phyloP scores from a whole-genome alignment of 1,140 invertebrate genomes.

The Drosophila malerkotliana region DNA sequence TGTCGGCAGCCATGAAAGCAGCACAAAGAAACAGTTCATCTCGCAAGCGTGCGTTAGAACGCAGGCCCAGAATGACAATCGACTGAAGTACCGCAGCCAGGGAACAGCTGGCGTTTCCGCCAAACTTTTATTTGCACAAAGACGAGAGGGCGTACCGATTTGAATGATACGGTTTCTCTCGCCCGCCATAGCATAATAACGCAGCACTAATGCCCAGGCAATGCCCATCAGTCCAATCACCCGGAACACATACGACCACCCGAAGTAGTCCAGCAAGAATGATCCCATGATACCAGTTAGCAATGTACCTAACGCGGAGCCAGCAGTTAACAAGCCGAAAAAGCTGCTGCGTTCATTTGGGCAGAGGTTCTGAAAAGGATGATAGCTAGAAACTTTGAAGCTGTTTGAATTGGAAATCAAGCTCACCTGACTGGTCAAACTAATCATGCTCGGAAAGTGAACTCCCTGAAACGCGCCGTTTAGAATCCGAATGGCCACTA shows the following conservation, averaged over 20 bases:
- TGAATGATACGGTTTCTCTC: conserved; percentile 80
- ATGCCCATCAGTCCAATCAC: conserved; percentile 86
- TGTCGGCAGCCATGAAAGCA: conserved; percentile 91
- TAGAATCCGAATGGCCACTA: conserved; percentile 87
- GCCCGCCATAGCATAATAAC: conserved; percentile 81
- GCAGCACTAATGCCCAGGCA: conserved; percentile 75
- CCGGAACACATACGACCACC: conserved; percentile 89
- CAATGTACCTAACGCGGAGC: conserved; percentile 87
- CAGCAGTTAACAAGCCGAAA: conserved; percentile 89
- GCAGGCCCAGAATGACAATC: conserved; percentile 86
- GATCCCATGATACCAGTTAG: conserved; percentile 89
- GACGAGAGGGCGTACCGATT: conserved; percentile 68
- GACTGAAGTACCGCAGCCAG: conserved; percentile 77
- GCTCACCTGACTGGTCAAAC: conserved; percentile 87
- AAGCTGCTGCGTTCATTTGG: conserved; percentile 89
- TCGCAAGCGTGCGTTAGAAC: conserved; percentile 90
- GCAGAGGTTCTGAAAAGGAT: conserved; percentile 83
- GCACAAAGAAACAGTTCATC: conserved; percentile 90
- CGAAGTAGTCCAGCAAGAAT: conserved; percentile 87
- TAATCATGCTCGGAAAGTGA: conserved; percentile 90
- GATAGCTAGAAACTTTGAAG: neutral
- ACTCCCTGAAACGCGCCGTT: conserved; percentile 89
- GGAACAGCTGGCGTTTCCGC: conserved; percentile 67
- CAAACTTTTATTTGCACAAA: conserved; percentile 67
- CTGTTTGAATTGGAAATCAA: too few species aligned